Conservation (phyloP, 2,888 invertebrate species). For the Drosophila lacicola region DNA sequence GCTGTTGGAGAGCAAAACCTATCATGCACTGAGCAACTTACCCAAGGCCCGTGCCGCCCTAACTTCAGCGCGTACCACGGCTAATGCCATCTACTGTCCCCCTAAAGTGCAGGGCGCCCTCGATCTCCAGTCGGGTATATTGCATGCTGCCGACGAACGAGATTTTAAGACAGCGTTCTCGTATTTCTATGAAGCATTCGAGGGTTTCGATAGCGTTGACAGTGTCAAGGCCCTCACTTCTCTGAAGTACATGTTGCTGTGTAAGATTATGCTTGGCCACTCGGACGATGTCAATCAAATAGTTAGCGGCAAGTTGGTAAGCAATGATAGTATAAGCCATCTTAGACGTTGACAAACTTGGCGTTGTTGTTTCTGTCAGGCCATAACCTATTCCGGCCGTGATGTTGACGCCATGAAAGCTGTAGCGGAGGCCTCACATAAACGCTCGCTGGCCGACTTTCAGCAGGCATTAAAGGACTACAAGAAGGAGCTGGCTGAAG, state of each 20-base stretch:
- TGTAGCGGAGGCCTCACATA: constrained; percentile 97
- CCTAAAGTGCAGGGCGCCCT: constrained; percentile 99
- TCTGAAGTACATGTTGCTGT: constrained; percentile 99
- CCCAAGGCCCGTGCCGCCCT: constrained; percentile 98
- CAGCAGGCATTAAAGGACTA: constrained; percentile 94
- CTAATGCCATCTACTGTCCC: constrained; percentile 99
- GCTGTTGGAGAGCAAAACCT: constrained; percentile 98
- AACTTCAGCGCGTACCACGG: constrained; percentile 99
- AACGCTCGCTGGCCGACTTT: constrained; percentile 98
- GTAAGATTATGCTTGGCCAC: constrained; percentile 98
- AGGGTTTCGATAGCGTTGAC: constrained; percentile 98
- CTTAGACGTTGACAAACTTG: background rate
- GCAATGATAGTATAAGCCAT: background rate
- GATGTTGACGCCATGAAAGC: constrained; percentile 99
- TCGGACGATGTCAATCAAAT: constrained; percentile 98
- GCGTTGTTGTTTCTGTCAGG: constrained; percentile 83
- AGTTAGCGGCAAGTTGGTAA: constrained; percentile 95
- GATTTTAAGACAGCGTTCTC: constrained; percentile 99
- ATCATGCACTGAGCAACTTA: constrained; percentile 98
- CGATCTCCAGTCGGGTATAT: constrained; percentile 98
- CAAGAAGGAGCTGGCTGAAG: constrained; percentile 95
- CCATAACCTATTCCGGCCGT: constrained; percentile 97
- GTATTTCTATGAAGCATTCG: constrained; percentile 99
- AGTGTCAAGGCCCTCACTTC: constrained; percentile 95
- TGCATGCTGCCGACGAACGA: constrained; percentile 99